These are phyloP conservation scores for Tribolium freemani DNA, from an alignment of 2,888 invertebrate genomes.

Conservation along the genomic window DNA sequence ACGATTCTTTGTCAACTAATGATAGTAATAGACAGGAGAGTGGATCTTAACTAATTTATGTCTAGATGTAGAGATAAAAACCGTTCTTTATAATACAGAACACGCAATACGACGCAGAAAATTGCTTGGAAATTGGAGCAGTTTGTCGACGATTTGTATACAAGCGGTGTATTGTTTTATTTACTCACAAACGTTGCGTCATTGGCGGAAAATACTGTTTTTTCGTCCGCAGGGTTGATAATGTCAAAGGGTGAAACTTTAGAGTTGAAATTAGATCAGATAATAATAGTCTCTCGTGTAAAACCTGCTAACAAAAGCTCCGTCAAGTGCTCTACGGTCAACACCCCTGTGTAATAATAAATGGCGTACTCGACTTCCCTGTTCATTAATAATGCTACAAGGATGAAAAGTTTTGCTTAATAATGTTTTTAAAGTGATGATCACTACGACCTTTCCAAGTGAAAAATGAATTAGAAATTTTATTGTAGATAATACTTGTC, in stretches of 20 bases:
- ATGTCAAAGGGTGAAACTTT: conserved; percentile 9
- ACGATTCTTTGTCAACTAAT: background rate
- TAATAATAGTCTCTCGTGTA: conserved; percentile 9
- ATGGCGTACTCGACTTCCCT: conserved; percentile 5
- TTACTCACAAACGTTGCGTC: background rate
- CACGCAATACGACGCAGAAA: background rate
- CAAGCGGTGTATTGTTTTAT: background rate
- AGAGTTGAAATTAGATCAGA: conserved; percentile 7
- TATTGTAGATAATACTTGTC: too few relatives aligned
- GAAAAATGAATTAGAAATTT: too few relatives aligned
- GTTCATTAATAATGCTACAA: background rate
- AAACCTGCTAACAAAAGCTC: conserved; percentile 6
- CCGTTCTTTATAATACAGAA: background rate
- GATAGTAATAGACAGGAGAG: background rate
- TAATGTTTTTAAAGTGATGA: too few relatives aligned
- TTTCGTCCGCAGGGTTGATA: background rate
- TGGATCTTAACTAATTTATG: background rate
- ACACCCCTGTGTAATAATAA: conserved; percentile 5
- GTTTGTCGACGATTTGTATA: background rate
- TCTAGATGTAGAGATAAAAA: background rate
- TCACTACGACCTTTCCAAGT: too few relatives aligned
- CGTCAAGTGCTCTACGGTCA: background rate
- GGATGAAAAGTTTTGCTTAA: background rate
- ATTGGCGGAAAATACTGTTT: background rate
- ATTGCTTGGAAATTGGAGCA: background rate